A percentile compares a stretch with the other conserved stretches of the same genome.
Conservation (phyloP, 2,113 vertebrate genomes). For the Equus przewalskii region DNA sequence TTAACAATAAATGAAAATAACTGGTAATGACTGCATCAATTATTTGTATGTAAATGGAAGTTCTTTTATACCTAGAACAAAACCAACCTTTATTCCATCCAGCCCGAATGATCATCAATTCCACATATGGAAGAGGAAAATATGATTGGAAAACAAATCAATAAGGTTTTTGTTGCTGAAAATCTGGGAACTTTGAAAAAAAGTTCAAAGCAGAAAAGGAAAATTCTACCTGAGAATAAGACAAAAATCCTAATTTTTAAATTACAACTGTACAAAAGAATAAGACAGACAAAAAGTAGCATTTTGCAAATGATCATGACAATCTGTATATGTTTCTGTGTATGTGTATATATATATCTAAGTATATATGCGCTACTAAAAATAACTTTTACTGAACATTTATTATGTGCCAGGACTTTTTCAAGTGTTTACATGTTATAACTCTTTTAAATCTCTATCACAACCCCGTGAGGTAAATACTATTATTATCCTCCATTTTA, state of each 20-base stretch:
- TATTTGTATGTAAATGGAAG: conserved; percentile 24
- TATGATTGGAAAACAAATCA: conserved; percentile 41
- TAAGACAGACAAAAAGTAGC: background rate
- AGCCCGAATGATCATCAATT: background rate
- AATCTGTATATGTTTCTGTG: background rate
- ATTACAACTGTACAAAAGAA: conserved; percentile 27
- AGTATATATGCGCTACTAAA: background rate
- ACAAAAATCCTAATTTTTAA: background rate
- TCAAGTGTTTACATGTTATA: conserved; percentile 31
- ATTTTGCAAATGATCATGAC: conserved; percentile 39
- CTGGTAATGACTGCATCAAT: background rate
- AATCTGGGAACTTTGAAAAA: conserved; percentile 36
- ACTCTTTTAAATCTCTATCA: conserved; percentile 36
- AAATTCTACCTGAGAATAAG: conserved; percentile 49
- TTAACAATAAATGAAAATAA: conserved; percentile 51
- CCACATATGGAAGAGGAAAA: conserved; percentile 43
- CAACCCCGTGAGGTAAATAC: background rate
- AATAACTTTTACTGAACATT: conserved; percentile 28
- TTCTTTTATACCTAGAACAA: conserved; percentile 56
- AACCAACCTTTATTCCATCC: background rate
- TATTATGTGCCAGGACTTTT: background rate
- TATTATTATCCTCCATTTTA: conserved; percentile 42
- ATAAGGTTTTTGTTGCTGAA: conserved; percentile 28
- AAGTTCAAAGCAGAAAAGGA: conserved; percentile 41
- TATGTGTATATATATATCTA: background rate